Base-by-base conservation (phyloP, 2,888 invertebrate species). In the Microctonus aethiopoides region DNA sequence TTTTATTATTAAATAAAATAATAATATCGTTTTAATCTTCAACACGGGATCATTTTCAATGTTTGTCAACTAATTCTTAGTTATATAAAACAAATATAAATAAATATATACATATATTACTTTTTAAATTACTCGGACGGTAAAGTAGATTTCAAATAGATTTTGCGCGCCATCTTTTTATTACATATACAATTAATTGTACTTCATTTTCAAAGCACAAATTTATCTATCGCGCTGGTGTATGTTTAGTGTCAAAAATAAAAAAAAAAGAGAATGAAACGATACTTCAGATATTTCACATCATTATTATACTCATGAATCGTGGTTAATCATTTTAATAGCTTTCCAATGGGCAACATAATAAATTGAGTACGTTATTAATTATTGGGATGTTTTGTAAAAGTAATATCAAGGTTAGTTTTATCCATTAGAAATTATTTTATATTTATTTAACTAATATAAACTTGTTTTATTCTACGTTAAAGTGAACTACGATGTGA, bases 361-460 rank as follows among this genome's bases (percentile, higher is more conserved):
- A 46, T 51, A 51, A 63, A 63, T 63, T 51, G 16, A 29, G 51
- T 32, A 63, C 80, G 76, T 80, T 75, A 79, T 80, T 84, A 82
- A 80, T 83, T 77, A 80, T 84, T 86, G 86, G 85, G 83, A 86
- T 86, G 86, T 83, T 86, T 86, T 84, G 81, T 80, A 77, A 81
- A 77, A 79, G 84, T 77, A 81, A 83, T 82, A 81, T 79, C 84
- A 81, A 86, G 86, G 86, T 85, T 77, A 80, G 83, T 79, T 72
- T 73, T 64, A 74, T 68, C 20, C 26, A 7, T 41, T 13, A 10
- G 46, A 56, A 26, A 57, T 54, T 65, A 46, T 59, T 62, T 36
- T 34, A 5, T 24, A 54, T 2, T 24, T 11, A 46, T 54, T 56
- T 26, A 61, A 71, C 70, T 73, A 61, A 70, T 69, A 67, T 67